phyloP scores from a whole-genome alignment of 2,888 invertebrate species.

The Erebia ligea region DNA sequence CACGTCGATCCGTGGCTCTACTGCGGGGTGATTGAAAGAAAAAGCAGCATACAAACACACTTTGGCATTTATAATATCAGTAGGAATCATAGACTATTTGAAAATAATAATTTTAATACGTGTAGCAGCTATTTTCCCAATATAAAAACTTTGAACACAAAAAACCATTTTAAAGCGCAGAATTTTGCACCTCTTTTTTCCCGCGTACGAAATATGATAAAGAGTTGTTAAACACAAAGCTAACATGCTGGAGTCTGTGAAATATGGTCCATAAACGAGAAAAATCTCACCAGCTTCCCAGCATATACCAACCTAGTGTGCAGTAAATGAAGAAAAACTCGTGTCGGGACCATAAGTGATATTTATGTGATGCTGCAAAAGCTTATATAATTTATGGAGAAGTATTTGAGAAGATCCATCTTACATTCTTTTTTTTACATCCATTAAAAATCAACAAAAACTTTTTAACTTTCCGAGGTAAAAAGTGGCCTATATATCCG shows the following conservation, averaged over 20 bases:
- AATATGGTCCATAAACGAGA: constrained; percentile 25
- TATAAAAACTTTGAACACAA: not conserved
- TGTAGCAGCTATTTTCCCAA: not conserved
- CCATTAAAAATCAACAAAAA: too few relatives aligned
- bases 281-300: constrained; percentile 12
- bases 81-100: too few relatives aligned
- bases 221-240: constrained; percentile 8
- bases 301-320: not conserved
- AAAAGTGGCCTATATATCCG: too few relatives aligned
- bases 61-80: too few relatives aligned
- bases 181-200: not conserved
- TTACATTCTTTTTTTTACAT: not conserved
- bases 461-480: too few relatives aligned
- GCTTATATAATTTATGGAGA: constrained; percentile 4
- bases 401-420: not conserved
- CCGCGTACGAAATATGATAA: not conserved
- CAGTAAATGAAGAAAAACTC: constrained; percentile 29
- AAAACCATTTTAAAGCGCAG: not conserved
- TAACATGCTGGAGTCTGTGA: constrained; percentile 7
- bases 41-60: too few relatives aligned
- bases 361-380: constrained; percentile 20
- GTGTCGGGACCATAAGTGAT: constrained; percentile 11
- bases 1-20: too few relatives aligned
- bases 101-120: too few relatives aligned
- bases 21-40: too few relatives aligned